phyloP scores from a whole-genome alignment of 2,113 vertebrate genomes.

The Cygnus buccinator region DNA sequence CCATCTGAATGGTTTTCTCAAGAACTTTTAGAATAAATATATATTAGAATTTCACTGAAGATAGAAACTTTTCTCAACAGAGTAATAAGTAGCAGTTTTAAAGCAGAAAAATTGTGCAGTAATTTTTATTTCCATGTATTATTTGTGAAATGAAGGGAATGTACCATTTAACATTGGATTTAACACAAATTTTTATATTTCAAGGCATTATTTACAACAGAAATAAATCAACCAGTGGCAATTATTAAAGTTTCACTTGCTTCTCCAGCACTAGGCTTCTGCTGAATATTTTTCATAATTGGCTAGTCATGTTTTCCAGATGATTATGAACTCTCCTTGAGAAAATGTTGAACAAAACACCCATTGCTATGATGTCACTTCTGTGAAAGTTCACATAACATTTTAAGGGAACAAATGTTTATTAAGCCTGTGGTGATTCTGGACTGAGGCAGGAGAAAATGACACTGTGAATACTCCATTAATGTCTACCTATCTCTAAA shows the following conservation, averaged over 20 bases:
- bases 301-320: not conserved
- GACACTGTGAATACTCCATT: not conserved
- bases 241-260: not conserved
- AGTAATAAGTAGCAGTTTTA: not conserved
- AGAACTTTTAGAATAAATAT: not conserved
- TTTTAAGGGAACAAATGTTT: not conserved
- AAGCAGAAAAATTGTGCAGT: not conserved
- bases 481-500: not conserved
- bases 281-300: not conserved
- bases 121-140: not conserved
- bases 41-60: not conserved
- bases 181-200: not conserved
- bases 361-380: not conserved
- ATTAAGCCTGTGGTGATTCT: not conserved
- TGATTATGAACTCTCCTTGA: not conserved
- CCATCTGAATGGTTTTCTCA: not conserved
- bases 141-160: not conserved
- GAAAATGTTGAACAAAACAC: not conserved
- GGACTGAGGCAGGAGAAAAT: not conserved
- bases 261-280: not conserved
- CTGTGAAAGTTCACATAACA: not conserved
- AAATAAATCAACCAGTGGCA: not conserved
- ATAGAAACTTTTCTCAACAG: not conserved
- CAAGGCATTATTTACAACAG: not conserved
- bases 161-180: not conserved